These are phyloP conservation scores for Amphibalanus amphitrite DNA, from an alignment of 1,140 invertebrate genomes.

Conservation along the genomic window DNA sequence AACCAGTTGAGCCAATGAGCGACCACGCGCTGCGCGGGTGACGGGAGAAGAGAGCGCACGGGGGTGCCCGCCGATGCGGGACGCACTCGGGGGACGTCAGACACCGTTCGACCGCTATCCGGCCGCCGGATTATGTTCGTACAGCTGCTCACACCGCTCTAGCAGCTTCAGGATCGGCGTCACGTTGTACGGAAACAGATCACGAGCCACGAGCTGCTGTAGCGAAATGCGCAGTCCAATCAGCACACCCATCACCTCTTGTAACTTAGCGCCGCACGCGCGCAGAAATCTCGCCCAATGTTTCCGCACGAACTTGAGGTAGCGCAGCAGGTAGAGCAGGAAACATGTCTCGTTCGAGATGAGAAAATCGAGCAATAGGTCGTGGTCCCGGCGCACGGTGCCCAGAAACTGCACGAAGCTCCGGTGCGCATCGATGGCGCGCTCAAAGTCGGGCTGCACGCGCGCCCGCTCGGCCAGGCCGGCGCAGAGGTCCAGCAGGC, in stretches of 20 bases:
- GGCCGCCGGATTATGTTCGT: conserved; percentile 32
- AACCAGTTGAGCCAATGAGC: too few species aligned
- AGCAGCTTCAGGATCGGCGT: conserved; percentile 64
- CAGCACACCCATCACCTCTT: conserved; percentile 64
- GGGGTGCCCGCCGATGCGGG: too few species aligned
- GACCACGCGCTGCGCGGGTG: too few species aligned
- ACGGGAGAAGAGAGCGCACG: too few species aligned
- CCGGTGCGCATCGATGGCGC: conserved; percentile 34
- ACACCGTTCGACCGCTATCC: too few species aligned
- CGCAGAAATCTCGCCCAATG: conserved; percentile 66
- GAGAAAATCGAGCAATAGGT: not conserved
- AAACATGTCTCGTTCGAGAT: conserved; percentile 1
- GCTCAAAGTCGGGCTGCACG: conserved; percentile 48
- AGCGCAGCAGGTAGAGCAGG: conserved; percentile 50
- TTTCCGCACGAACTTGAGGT: conserved; percentile 64
- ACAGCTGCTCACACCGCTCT: conserved; percentile 66
- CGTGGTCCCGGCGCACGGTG: not conserved
- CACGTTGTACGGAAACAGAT: conserved; percentile 76
- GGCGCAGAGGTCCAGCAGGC: conserved; percentile 66
- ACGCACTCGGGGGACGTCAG: too few species aligned
- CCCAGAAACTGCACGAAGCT: conserved; percentile 39
- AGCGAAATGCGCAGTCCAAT: conserved; percentile 61
- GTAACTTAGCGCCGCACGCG: conserved; percentile 50
- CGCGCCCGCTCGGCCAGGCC: conserved; percentile 50
- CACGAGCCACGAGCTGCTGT: conserved; percentile 56